Percentiles rank a stretch among this genome's conserved stretches.
Evolutionary conservation across 1,140 invertebrate species (phyloP).

Genomic region (Orchestia grillus): DNA sequence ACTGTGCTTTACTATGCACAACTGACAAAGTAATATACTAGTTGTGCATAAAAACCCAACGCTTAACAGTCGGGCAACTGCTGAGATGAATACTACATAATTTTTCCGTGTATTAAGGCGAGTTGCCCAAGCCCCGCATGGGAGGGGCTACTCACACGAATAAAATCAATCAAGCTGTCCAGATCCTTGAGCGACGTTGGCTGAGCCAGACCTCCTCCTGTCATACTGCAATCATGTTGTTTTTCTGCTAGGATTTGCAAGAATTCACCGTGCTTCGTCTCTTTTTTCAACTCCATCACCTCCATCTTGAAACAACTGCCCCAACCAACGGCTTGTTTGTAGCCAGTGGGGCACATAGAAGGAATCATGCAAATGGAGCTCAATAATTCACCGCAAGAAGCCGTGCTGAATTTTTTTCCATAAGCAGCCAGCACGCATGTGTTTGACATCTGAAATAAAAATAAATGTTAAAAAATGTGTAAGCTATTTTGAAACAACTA

Average conservation of each 20-base stretch:
- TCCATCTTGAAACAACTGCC: background rate
- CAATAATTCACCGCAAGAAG: background rate
- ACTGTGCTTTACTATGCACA: too few species aligned
- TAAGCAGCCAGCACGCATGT: background rate
- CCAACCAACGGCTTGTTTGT: background rate
- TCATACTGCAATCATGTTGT: background rate
- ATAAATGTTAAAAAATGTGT: background rate
- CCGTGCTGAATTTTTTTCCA: background rate
- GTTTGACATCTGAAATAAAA: background rate
- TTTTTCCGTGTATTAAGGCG: too few species aligned
- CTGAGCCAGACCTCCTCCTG: constrained; percentile 5
- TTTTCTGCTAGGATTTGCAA: background rate
- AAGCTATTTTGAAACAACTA: background rate
- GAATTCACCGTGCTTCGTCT: background rate
- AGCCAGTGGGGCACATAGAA: background rate
- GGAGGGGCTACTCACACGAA: background rate
- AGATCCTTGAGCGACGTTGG: constrained; percentile 11
- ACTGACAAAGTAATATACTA: too few species aligned
- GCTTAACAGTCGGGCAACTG: too few species aligned
- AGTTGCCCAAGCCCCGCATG: too few species aligned
- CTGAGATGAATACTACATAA: too few species aligned
- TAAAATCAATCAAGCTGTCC: background rate
- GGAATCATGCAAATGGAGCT: constrained; percentile 31
- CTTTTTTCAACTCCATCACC: background rate
- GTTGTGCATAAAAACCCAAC: too few species aligned